Conservation (phyloP, 2,113 vertebrate genomes). For the Phylloscopus trochilus region DNA sequence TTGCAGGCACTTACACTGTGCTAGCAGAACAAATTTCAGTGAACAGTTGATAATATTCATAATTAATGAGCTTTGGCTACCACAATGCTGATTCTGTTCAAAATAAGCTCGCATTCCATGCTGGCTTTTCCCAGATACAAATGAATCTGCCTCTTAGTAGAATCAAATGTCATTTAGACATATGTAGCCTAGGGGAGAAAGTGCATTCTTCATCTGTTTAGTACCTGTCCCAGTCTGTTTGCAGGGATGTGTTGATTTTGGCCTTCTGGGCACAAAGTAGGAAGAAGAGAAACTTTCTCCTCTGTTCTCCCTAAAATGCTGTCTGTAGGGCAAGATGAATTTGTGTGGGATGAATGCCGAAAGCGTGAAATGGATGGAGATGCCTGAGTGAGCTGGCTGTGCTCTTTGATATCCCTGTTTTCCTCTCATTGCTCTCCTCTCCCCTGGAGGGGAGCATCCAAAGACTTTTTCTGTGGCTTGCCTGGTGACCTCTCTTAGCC, state of each 20-base stretch:
- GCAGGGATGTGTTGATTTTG: background rate
- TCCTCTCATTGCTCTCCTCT: background rate
- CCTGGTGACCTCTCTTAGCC: background rate
- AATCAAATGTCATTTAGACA: background rate
- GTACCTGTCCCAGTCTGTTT: background rate
- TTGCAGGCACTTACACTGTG: background rate
- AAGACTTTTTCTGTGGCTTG: background rate
- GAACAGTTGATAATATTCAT: slow-evolving; percentile 31
- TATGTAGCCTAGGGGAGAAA: background rate
- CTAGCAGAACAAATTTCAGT: background rate
- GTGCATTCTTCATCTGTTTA: background rate
- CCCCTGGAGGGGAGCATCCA: background rate
- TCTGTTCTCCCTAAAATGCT: background rate
- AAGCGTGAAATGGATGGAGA: background rate
- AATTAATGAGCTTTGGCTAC: slow-evolving; percentile 51
- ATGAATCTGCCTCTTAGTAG: background rate
- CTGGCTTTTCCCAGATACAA: background rate
- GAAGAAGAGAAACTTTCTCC: background rate
- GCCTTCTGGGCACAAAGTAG: background rate
- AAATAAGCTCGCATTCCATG: background rate
- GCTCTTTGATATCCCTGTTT: background rate
- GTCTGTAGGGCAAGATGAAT: background rate
- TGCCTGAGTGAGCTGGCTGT: background rate
- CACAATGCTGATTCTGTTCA: background rate
- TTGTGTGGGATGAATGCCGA: background rate